These are phyloP conservation scores for Vulpes ferrilata DNA, from an alignment of 2,113 vertebrate genomes.

Conservation along the genomic window DNA sequence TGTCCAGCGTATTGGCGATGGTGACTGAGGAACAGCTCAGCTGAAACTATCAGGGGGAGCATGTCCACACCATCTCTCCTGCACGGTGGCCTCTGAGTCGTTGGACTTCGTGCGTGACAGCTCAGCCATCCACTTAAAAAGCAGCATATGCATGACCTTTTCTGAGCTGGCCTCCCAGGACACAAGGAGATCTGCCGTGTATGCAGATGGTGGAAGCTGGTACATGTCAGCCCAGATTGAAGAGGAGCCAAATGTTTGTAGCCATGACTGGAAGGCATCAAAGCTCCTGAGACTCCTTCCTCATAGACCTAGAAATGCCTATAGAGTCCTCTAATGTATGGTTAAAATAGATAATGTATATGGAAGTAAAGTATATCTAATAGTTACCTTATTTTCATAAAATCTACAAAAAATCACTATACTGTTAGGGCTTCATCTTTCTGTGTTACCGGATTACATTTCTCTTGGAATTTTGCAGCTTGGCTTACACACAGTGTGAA, in stretches of 20 bases:
- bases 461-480: neutral
- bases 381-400: neutral
- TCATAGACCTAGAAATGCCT: neutral
- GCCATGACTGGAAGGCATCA: neutral
- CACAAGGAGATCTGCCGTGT: rapidly evolving
- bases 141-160: neutral
- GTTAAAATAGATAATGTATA: neutral
- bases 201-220: neutral
- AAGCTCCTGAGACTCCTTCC: neutral
- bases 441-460: neutral
- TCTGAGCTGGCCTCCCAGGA: neutral
- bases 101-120: neutral
- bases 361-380: neutral
- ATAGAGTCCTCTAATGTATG: neutral
- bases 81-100: neutral
- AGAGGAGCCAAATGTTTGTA: neutral
- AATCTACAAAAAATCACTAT: neutral
- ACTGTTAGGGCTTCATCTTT: neutral
- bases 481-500: neutral
- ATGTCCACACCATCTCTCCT: neutral
- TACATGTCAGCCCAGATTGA: neutral
- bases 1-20: neutral
- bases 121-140: neutral
- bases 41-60: neutral
- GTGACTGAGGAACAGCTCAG: neutral